Conservation (phyloP, 2,113 vertebrate genomes). For the Athene cunicularia region DNA sequence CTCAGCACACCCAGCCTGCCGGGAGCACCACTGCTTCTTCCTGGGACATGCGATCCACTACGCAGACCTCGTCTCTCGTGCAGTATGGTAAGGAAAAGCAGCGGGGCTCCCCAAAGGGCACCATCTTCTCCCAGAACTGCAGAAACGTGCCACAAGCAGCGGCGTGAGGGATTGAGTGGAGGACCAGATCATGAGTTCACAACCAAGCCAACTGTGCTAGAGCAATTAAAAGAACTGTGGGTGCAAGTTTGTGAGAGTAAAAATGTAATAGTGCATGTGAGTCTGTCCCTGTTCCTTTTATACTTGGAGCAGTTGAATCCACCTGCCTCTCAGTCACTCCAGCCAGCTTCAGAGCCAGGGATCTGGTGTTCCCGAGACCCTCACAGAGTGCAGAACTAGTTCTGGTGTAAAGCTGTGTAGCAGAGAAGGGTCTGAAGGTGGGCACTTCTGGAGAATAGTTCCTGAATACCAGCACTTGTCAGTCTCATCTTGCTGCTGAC, state of each 20-base stretch:
- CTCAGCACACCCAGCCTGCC: conserved; percentile 87
- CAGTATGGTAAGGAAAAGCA: conserved; percentile 86
- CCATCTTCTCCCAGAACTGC: neutral
- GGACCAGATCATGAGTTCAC: neutral
- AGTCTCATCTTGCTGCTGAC: neutral
- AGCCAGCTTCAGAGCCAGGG: neutral
- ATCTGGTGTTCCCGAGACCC: neutral
- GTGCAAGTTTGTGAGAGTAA: neutral
- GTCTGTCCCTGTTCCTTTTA: neutral
- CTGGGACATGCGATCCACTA: conserved; percentile 84
- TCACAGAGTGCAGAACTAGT: neutral
- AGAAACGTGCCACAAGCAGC: rapidly evolving
- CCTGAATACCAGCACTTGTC: neutral
- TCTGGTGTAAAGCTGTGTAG: neutral
- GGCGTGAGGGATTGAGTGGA: neutral
- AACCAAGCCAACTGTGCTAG: neutral
- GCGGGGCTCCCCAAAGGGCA: rapidly evolving
- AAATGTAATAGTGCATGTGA: neutral
- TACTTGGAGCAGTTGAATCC: neutral
- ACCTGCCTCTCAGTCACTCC: neutral
- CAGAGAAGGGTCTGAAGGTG: neutral
- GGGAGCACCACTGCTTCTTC: conserved; percentile 77
- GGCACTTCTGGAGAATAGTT: neutral
- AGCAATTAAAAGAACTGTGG: neutral
- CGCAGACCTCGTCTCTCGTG: conserved; percentile 83